Evolutionary conservation across 2,888 invertebrate genomes (phyloP), one percentile per base, ranked within the genome.

Genomic region (Cheiracanthium punctorium): DNA sequence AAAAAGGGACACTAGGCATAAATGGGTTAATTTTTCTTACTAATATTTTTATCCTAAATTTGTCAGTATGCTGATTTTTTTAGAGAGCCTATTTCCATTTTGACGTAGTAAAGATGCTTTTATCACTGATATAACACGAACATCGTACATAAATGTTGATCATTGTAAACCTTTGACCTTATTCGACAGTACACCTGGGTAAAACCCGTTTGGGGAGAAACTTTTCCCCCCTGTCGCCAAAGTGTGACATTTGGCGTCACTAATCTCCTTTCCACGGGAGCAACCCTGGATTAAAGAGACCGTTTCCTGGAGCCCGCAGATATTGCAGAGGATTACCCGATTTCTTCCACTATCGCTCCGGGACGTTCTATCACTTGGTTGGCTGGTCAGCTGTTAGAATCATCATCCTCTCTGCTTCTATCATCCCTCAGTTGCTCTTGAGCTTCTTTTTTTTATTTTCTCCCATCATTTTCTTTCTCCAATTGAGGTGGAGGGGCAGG

Each of bases 321-420:
- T 84, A 84, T 84, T 84, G 84, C 84, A 52, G 73, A 65, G 84
- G 84, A 84, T 84, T 84, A 84, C 84, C 84, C 84, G 84, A 84
- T 84, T 84, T 84, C 84, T 84, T 84, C 84, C 79, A 84, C 84
- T 84, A 84, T 84, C 84, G 84, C 84, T 84, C 24, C 79, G 84
- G 79, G 84, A 84, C 84, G 84, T 79, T 84, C 84, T 79, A 84
- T 84, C 84, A 84, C 84, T 79, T 77, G 82, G 64, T 82, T 72
- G 82, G 84, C 12, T 79, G 84, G 84, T 84, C 84, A 84, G 84
- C 84, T 84, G 84, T 79, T 84, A 77, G 80, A 75, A 75, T 80
- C 80, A 75, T 79, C 85, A 75, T 85, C 80, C 76, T 74, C 81
- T 69, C 79, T 75, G 41, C 74, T 65, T 69, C 77, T 65, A 64